Evolutionary conservation across 1,140 invertebrate genomes (phyloP).

Genomic region (Hyphantria cunea): DNA sequence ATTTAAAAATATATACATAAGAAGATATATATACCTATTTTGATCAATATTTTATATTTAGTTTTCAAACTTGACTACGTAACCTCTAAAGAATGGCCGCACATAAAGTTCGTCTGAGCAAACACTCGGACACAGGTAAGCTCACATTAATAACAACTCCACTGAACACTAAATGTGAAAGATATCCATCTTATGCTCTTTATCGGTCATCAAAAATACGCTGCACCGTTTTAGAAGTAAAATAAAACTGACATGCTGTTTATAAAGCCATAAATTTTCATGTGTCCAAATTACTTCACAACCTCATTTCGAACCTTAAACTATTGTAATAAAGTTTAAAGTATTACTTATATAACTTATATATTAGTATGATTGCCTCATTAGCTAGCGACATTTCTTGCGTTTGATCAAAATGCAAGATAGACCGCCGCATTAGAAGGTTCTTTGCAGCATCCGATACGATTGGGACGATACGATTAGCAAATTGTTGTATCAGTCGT

Average conservation of each 20-base stretch:
- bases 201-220: conserved; percentile 36
- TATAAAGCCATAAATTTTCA: conserved; percentile 32
- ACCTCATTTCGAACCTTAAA: conserved; percentile 3
- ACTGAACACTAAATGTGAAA: conserved; percentile 5
- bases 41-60: too few relatives aligned
- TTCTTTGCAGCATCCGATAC: conserved; percentile 24
- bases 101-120: too few relatives aligned
- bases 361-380: conserved; percentile 28
- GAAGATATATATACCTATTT: too few relatives aligned
- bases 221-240: conserved; percentile 28
- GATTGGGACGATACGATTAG: conserved; percentile 17
- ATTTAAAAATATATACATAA: too few relatives aligned
- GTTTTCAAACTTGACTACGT: too few relatives aligned
- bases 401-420: conserved; percentile 31
- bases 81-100: too few relatives aligned
- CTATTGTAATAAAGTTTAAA: conserved; percentile 4
- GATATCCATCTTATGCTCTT: conserved; percentile 20
- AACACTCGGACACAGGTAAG: too few relatives aligned
- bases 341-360: conserved; percentile 3
- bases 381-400: conserved; percentile 33
- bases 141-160: too few relatives aligned
- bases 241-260: conserved; percentile 35
- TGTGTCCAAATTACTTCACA: conserved; percentile 15
- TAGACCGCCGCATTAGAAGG: conserved; percentile 12
- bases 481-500: conserved; percentile 1